Evolutionary conservation across 35 echinoderm and acorn worm species (phyloP).

Genomic region (Heliocidaris tuberculata): DNA sequence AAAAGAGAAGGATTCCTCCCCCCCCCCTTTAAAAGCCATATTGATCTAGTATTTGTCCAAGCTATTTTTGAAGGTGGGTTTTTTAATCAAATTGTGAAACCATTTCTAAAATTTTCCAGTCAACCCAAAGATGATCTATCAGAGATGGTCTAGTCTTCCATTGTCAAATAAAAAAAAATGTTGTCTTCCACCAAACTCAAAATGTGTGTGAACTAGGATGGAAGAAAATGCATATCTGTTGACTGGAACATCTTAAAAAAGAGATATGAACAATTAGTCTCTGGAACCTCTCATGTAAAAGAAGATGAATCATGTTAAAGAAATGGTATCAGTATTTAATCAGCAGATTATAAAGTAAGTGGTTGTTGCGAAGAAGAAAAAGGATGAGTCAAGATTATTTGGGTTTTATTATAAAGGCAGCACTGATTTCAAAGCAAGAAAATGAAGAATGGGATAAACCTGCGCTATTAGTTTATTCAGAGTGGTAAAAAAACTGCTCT

Average conservation of each 20-base stretch:
- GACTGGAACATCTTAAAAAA: background rate
- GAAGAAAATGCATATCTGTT: background rate
- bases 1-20: background rate
- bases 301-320: too few species aligned
- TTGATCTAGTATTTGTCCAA: background rate
- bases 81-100: background rate
- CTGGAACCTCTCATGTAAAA: too few species aligned
- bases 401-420: background rate
- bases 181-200: background rate
- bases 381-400: background rate
- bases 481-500: background rate
- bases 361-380: too few species aligned
- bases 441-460: background rate
- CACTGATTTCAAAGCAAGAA: background rate
- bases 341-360: too few species aligned
- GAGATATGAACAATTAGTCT: too few species aligned
- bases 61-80: background rate
- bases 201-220: slow-evolving; percentile 20
- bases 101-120: background rate
- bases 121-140: background rate
- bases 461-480: background rate
- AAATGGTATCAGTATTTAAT: too few species aligned
- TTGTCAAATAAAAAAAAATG: slow-evolving; percentile 10
- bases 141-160: background rate
- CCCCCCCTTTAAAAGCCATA: background rate